Percentiles rank a stretch among this genome's conserved stretches.
phyloP scores from a whole-genome alignment of 2,888 invertebrate species.

The Cantharis rufa region DNA sequence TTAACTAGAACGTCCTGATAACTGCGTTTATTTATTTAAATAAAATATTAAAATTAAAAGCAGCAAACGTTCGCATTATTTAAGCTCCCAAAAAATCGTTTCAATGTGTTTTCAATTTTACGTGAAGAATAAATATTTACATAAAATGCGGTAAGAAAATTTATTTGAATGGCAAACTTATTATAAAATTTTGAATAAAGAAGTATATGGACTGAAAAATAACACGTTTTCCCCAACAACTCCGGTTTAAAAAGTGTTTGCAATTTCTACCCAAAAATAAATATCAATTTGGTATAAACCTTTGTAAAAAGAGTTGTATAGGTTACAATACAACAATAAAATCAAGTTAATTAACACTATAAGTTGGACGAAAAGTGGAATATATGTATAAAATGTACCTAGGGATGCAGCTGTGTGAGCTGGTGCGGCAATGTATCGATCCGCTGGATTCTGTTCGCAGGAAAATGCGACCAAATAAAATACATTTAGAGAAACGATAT shows the following conservation, averaged over 20 bases:
- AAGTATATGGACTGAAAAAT: neutral
- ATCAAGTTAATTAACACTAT: neutral
- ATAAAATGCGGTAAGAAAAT: neutral
- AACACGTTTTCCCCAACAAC: neutral
- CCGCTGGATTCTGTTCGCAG: neutral
- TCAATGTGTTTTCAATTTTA: neutral
- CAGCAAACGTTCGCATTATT: neutral
- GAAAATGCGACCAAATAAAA: neutral
- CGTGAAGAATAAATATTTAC: neutral
- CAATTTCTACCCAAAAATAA: neutral
- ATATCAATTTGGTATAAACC: neutral
- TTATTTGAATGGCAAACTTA: neutral
- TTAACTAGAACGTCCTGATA: neutral
- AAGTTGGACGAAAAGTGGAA: neutral
- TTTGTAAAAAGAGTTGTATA: neutral
- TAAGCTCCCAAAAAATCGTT: neutral
- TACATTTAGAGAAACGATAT: slow-evolving; percentile 1
- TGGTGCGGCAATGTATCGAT: slow-evolving; percentile 3
- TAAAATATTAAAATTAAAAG: neutral
- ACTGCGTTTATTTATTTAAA: neutral
- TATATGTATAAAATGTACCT: neutral
- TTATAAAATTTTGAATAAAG: neutral
- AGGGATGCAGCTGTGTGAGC: neutral
- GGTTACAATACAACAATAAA: neutral
- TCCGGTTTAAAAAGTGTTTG: neutral